Evolutionary conservation across 1,140 invertebrate genomes (phyloP).

Genomic region (Drosophila tsacasi): DNA sequence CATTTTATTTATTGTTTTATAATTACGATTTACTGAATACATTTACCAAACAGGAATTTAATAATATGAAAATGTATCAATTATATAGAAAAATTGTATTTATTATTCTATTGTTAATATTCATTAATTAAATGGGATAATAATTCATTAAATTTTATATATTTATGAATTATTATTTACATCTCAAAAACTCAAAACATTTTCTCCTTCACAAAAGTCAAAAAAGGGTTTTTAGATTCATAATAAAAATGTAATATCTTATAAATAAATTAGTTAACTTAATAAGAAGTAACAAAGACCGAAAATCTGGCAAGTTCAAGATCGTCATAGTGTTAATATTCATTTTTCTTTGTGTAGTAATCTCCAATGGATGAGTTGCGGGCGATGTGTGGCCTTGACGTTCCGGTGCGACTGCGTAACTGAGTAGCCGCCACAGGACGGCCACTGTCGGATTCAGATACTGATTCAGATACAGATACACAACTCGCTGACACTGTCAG

Average conservation of each 20-base stretch:
- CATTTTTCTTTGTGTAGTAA: slow-evolving; percentile 5
- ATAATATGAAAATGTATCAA: not conserved
- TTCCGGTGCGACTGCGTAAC: slow-evolving; percentile 60
- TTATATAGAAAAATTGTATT: not conserved
- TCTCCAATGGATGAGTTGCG: slow-evolving; percentile 9
- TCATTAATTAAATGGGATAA: not conserved
- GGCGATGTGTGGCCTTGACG: slow-evolving; percentile 29
- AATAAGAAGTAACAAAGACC: not conserved
- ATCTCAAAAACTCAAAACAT: too few species aligned
- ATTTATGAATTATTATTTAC: too few species aligned
- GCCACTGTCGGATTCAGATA: slow-evolving; percentile 13
- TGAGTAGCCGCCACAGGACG: slow-evolving; percentile 68
- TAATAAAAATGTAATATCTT: not conserved
- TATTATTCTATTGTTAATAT: not conserved
- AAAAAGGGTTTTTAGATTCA: too few species aligned
- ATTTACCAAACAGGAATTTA: not conserved
- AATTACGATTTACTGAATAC: not conserved
- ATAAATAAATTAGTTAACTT: not conserved
- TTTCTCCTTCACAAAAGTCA: too few species aligned
- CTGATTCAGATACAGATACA: slow-evolving; percentile 7
- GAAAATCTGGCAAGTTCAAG: not conserved
- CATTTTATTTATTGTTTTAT: not conserved
- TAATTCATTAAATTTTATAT: too few species aligned
- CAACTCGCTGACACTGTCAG: slow-evolving; percentile 50
- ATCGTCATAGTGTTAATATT: not conserved